phyloP scores from a whole-genome alignment of 1,140 invertebrate species.

The Euwallacea similis region DNA sequence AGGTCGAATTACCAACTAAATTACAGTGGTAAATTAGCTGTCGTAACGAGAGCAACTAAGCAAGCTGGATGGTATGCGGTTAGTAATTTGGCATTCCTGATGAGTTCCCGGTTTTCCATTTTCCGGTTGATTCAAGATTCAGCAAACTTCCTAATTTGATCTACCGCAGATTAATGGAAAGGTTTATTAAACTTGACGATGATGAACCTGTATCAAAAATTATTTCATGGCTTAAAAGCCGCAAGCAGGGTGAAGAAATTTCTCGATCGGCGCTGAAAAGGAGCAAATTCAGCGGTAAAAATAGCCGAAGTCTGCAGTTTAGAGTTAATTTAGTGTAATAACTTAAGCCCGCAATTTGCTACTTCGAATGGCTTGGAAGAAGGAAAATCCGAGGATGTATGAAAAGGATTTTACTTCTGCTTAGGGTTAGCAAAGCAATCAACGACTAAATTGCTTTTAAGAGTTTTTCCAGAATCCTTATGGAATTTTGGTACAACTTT shows the following conservation, averaged over 20 bases:
- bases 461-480: too few species aligned
- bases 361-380: too few species aligned
- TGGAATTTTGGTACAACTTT: too few species aligned
- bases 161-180: not conserved
- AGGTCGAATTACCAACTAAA: not conserved
- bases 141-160: slow-evolving; percentile 11
- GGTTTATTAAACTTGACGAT: not conserved
- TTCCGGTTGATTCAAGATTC: slow-evolving; percentile 16
- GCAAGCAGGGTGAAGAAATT: not conserved
- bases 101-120: slow-evolving; percentile 9
- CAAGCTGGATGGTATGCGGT: not conserved
- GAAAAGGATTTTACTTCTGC: too few species aligned
- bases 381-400: too few species aligned
- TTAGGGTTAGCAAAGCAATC: too few species aligned
- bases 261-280: not conserved
- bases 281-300: not conserved
- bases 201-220: too few species aligned
- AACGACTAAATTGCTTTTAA: too few species aligned
- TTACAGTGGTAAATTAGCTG: slow-evolving; percentile 15
- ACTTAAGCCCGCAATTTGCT: slow-evolving; percentile 3
- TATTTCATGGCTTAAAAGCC: too few species aligned
- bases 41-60: slow-evolving; percentile 7
- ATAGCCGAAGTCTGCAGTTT: not conserved
- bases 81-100: slow-evolving; percentile 5
- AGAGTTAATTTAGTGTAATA: slow-evolving; percentile 1